These are phyloP conservation scores for Hypocryptadius cinnamomeus DNA, from an alignment of 2,113 vertebrate species.

Conservation along the genomic window DNA sequence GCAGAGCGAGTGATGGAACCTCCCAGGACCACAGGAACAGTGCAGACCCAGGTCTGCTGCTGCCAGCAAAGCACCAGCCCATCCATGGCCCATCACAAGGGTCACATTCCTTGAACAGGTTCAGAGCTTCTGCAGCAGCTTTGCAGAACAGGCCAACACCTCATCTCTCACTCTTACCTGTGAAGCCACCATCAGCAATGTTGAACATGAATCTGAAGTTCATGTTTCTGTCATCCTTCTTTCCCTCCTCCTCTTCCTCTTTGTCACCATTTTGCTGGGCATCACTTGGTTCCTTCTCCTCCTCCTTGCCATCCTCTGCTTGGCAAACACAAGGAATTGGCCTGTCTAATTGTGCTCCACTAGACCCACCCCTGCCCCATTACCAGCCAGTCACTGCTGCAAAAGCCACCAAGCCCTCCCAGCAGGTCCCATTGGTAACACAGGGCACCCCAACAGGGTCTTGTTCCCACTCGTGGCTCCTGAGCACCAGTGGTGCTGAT, in stretches of 20 bases:
- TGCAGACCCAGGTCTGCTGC: rapidly evolving
- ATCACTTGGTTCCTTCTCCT: slow-evolving; percentile 78
- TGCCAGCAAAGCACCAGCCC: background rate
- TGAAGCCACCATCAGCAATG: slow-evolving; percentile 95
- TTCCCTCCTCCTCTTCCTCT: slow-evolving; percentile 85
- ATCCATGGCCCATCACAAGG: rapidly evolving
- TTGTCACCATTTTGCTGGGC: slow-evolving; percentile 84
- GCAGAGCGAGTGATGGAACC: rapidly evolving
- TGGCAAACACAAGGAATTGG: background rate
- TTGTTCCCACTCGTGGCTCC: background rate
- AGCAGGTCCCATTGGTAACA: background rate
- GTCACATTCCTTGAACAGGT: background rate
- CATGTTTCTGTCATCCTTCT: slow-evolving; percentile 80
- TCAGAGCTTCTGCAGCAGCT: background rate
- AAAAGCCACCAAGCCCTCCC: background rate
- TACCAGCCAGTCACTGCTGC: background rate
- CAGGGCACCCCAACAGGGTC: background rate
- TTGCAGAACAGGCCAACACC: background rate
- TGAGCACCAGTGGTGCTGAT: background rate
- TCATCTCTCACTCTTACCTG: slow-evolving; percentile 67
- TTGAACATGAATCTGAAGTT: slow-evolving; percentile 97
- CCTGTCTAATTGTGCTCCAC: background rate
- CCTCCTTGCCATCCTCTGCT: slow-evolving; percentile 72
- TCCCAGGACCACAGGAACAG: background rate
- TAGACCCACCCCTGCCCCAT: background rate